These are phyloP conservation scores for Brachionus rubens DNA, from an alignment of 1,140 invertebrate genomes.

Conservation along the genomic window DNA sequence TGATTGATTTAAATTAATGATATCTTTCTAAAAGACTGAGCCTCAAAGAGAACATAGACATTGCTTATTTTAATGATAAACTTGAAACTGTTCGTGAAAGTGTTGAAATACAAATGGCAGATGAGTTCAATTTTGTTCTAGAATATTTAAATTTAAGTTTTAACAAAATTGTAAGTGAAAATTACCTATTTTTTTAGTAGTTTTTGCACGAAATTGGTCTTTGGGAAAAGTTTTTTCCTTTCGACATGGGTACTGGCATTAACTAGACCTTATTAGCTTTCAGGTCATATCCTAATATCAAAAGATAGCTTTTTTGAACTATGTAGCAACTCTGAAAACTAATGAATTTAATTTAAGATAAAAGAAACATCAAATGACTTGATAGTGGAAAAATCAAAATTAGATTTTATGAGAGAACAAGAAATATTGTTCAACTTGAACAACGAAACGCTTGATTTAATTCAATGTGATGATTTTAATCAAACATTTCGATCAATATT, in stretches of 20 bases:
- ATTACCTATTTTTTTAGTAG: no score
- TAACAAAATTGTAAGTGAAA: no score
- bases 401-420: neutral
- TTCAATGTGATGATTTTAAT: slow-evolving; percentile 19
- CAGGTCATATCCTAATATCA: no score
- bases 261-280: no score
- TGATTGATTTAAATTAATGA: neutral
- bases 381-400: no score
- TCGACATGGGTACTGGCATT: no score
- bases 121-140: neutral
- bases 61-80: slow-evolving; percentile 10
- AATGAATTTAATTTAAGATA: no score
- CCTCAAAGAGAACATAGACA: slow-evolving; percentile 7
- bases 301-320: no score
- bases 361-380: no score
- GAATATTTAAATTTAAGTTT: neutral
- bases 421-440: neutral
- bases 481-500: slow-evolving; percentile 1
- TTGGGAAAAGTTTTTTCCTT: no score
- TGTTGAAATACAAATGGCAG: neutral
- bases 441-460: slow-evolving; percentile 6
- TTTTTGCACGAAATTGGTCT: no score
- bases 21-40: neutral
- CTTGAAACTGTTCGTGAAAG: neutral
- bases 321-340: no score